phyloP scores from a whole-genome alignment of 2,797 vertebrate species.

The Myotis myotis region DNA sequence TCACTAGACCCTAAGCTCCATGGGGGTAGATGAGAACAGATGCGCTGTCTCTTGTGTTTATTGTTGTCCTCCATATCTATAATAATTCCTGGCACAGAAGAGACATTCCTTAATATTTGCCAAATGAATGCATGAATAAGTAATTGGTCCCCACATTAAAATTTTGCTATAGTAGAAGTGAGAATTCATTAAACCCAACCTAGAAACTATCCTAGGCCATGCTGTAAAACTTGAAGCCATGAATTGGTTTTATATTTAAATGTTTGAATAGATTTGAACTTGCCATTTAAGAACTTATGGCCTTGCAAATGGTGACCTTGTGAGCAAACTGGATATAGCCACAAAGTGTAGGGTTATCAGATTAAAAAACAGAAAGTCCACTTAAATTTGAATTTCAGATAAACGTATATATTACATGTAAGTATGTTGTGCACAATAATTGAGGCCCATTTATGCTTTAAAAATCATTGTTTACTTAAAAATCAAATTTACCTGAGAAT shows the following conservation, averaged over 20 bases:
- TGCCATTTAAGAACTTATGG: background rate
- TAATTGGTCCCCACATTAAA: background rate
- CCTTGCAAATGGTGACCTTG: background rate
- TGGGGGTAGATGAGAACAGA: background rate
- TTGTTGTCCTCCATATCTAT: background rate
- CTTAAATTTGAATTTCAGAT: background rate
- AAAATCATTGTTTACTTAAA: background rate
- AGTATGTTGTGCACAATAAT: background rate
- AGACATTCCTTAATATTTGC: background rate
- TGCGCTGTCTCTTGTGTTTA: accelerated
- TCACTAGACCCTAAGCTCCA: background rate
- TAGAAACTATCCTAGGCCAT: background rate
- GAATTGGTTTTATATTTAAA: background rate
- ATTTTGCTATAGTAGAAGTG: background rate
- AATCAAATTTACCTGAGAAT: background rate
- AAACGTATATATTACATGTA: background rate
- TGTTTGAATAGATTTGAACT: background rate
- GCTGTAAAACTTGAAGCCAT: background rate
- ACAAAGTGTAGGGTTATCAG: background rate
- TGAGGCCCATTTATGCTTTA: background rate
- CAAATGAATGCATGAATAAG: background rate
- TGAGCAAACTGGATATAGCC: background rate
- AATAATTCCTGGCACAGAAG: background rate
- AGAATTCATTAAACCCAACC: background rate
- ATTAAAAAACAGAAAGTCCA: background rate